Base-by-base conservation (phyloP, 2,113 vertebrate genomes). In the Callionymus lyra region DNA sequence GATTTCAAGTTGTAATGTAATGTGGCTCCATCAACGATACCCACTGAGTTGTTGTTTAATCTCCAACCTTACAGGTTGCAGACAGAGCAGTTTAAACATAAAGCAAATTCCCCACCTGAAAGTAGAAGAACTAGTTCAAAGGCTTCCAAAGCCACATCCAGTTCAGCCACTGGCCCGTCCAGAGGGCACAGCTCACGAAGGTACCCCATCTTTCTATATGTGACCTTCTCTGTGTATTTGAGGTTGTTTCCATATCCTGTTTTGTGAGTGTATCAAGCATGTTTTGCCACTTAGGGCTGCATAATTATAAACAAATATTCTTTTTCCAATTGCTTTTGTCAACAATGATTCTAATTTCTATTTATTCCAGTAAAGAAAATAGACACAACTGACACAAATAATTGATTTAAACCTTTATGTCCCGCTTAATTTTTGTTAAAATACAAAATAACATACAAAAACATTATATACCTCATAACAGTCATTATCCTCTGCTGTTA, bases 91-190 rank as follows among this genome's bases (percentile, higher is more conserved):
- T 88, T 89, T 87, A 97, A 97, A 89, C 88, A 90, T 86, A 95
- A 96, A 90, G 87, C 90, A 88, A 90, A 88, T 94, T 97, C 89
- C 89, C 93, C 89, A 88, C 89, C 93, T 90, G 92, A 98, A 89
- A 94, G 82, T 90, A 95, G 88, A 94, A 91, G 92, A 91, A 88
- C 89, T 87, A 87, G 91, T 90, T 90, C 90, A 90, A 97, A 98
- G 89, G 87, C 91, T 91, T 88, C 93, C 87, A 98, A 96, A 97
- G 89, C 93, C 89, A 88, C 92, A 79, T 85, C 91, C 90, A 93
- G 88, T 87, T 91, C 90, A 84, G 83, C 90, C 87, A 77, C 91
- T 88, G 91, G 92, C 76, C 91, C 91, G 81, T 89, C 90, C 88
- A 92, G 89, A 87, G 93, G 94, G 87, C 88, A 94, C 89, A 88